These are phyloP conservation scores for Platerodrilus igneus DNA, from an alignment of 2,888 invertebrate genomes.

Conservation along the genomic window DNA sequence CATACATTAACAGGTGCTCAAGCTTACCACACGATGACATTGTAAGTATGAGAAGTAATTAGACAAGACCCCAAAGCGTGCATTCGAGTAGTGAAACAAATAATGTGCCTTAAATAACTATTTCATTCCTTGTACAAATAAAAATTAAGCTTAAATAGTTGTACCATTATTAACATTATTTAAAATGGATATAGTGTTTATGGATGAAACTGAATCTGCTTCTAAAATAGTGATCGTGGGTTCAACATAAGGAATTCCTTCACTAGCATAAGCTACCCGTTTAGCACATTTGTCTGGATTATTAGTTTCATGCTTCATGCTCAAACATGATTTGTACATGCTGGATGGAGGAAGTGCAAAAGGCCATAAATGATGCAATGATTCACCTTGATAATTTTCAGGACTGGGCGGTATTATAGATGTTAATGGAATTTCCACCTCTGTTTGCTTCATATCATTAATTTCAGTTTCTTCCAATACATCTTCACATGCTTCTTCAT, in stretches of 20 bases:
- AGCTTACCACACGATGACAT: too few species aligned
- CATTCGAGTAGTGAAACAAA: too few species aligned
- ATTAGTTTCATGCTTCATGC: constrained; percentile 13
- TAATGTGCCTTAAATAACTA: too few species aligned
- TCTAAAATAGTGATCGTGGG: constrained; percentile 33
- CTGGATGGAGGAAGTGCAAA: constrained; percentile 7
- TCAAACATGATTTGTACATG: constrained; percentile 19
- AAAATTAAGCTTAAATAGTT: too few species aligned
- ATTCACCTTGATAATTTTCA: constrained; percentile 44
- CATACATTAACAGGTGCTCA: too few species aligned
- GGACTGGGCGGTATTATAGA: constrained; percentile 47
- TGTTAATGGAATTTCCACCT: constrained; percentile 42
- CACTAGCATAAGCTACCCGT: constrained; percentile 24
- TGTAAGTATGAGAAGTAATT: too few species aligned
- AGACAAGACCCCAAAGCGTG: too few species aligned
- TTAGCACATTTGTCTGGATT: constrained; percentile 14
- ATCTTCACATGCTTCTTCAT: constrained; percentile 91
- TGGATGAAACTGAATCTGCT: too few species aligned
- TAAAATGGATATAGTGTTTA: too few species aligned
- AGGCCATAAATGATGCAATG: constrained; percentile 10
- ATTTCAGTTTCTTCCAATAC: constrained; percentile 65
- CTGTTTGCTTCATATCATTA: constrained; percentile 35
- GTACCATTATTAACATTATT: too few species aligned
- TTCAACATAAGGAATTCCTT: constrained; percentile 26
- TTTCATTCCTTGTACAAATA: too few species aligned